Base-by-base conservation (phyloP, 1,140 invertebrate species). In the Psix sp. region DNA sequence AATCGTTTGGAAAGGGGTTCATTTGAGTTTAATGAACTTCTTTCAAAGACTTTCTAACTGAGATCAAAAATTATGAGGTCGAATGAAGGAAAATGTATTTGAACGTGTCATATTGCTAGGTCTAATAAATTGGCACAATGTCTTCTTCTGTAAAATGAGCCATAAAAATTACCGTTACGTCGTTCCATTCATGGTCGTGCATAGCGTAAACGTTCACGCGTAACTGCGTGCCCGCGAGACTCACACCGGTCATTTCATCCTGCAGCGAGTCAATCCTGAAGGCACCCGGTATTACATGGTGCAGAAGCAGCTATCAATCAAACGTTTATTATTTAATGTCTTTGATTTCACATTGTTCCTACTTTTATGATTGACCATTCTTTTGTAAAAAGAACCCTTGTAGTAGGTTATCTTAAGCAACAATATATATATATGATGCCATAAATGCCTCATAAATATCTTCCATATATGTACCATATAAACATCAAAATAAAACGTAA, bases 221-320 rank as follows among this genome's bases (percentile, higher is more conserved):
- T 9, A 95, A 86, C 79, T 95, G 94, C 0, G 94, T 95, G 51
- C 94, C 94, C 0, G 94, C 94, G 20, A 95, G 88, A 11, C 93
- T 95, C 0, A 95, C 93, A 2, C 94, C 94, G 0, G 94, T 95
- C 94, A 95, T 95, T 87, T 95, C 94, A 68, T 95, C 94, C 82
- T 94, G 93, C 1, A 95, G 82, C 0, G 90, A 90, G 2, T 89
- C 90, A 24, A 94, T 91, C 68, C 91, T 91, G 77, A 95, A 95
- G 3, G 93, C 91, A 35, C 93, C 94, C 0, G 94, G 94, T 70
- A 95, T 94, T 1, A 95, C 93, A 75, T 95, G 94, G 82, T 95
- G 94, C 17, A 95, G 87, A 1, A 95, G 84, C 7, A 95, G 86
- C 93, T 95, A 80, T 3, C 79, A 81, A 36, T 49, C 49, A 46